Base-by-base conservation (phyloP, 2,113 vertebrate genomes). In the Chitala chitala region DNA sequence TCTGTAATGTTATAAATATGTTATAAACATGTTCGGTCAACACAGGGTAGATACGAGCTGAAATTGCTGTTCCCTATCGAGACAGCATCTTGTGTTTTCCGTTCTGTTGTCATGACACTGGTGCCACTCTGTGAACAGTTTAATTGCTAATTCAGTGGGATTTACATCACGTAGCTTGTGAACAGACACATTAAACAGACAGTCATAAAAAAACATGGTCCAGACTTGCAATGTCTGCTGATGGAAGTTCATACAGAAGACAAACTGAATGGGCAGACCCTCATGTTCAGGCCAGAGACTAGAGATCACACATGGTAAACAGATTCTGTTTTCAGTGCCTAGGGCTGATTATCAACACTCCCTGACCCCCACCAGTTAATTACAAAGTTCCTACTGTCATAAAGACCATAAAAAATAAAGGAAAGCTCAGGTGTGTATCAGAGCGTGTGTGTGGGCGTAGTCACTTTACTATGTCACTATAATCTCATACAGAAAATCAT, bases 41-140 rank as follows among this genome's bases (percentile, higher is more conserved):
- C n/a, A n/a, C n/a, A n/a, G n/a, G n/a, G n/a, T n/a, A n/a, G n/a
- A n/a, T n/a, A n/a, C n/a, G n/a, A n/a, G n/a, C n/a, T n/a, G n/a
- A n/a, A n/a, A n/a, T n/a, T n/a, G n/a, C 48, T 8, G 48, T 15
- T 51, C 20, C 48, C 48, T 2, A 8, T 20, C 20, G 48, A 75
- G 70, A 68, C 42, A 1, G 4, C n/a, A n/a, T 76, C 64, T 86
- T 78, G 82, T 64, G 81, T 79, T 87, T 87, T 88, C 82, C 84
- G 77, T 48, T 74, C 40, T 0, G 69, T 75, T 63, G 68, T 31
- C 44, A 61, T 59, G 26, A 46, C 50, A 69, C 73, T 63, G 72
- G 2, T 31, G 70, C 48, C 46, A 54, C 77, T 76, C 40, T 64
- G 42, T 71, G 76, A 83, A 84, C 56, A 48, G 74, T 71, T 80